Conservation (phyloP, 1,140 invertebrate species). For the Atta texana region DNA sequence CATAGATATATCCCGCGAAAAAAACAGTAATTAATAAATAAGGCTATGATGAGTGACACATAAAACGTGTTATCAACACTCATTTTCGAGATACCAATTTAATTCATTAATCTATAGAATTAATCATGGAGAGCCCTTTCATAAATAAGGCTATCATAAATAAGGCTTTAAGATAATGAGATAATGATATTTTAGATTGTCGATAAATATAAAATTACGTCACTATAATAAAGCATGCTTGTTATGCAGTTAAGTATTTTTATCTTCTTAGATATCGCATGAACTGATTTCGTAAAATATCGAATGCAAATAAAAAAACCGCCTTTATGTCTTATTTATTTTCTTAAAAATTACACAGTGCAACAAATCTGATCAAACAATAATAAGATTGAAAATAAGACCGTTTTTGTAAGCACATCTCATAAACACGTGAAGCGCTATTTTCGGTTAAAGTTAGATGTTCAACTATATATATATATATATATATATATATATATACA, state of each 20-base stretch:
- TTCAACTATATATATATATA: too few relatives aligned
- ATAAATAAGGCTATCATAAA: conserved; percentile 58
- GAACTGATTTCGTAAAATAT: conserved; percentile 1
- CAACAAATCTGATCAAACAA: too few relatives aligned
- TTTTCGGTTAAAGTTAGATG: too few relatives aligned
- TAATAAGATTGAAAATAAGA: too few relatives aligned
- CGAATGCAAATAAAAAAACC: background rate
- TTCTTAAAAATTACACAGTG: too few relatives aligned
- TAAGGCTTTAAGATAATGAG: conserved; percentile 32
- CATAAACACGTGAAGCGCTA: too few relatives aligned
- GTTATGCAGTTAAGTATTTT: background rate
- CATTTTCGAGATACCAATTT: conserved; percentile 4
- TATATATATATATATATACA: too few relatives aligned
- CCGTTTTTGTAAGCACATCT: too few relatives aligned
- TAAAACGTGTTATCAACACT: conserved; percentile 20
- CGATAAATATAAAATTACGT: conserved; percentile 21
- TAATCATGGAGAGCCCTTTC: conserved; percentile 36
- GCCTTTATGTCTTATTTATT: background rate
- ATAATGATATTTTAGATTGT: conserved; percentile 49
- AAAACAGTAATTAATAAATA: conserved; percentile 36
- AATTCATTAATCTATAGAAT: conserved; percentile 47
- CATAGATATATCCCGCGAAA: background rate
- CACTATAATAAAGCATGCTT: background rate
- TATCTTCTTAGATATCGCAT: background rate
- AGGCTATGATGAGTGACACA: background rate